Evolutionary conservation across 1,140 invertebrate species (phyloP).

Genomic region (Trichoplusia ni): DNA sequence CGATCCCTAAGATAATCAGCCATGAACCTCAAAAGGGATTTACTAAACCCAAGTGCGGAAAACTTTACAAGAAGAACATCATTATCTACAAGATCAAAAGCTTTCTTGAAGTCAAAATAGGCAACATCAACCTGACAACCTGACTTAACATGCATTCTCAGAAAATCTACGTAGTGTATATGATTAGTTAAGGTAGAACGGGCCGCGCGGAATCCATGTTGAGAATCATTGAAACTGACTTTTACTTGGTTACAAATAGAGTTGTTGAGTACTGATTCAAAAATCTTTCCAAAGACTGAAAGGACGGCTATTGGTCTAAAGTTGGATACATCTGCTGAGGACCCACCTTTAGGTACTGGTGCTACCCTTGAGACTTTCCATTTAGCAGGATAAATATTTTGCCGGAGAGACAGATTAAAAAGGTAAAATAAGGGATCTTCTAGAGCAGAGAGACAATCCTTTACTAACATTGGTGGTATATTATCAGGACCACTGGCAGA

Average conservation of each 20-base stretch:
- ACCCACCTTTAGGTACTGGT: slow-evolving; percentile 1
- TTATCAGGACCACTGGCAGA: slow-evolving; percentile 18
- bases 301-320: not conserved
- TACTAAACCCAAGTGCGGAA: too few species aligned
- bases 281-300: slow-evolving; percentile 7
- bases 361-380: slow-evolving; percentile 5
- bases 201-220: slow-evolving; percentile 10
- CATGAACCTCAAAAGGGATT: too few species aligned
- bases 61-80: too few species aligned
- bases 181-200: slow-evolving; percentile 1
- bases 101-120: too few species aligned
- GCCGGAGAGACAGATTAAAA: slow-evolving; percentile 14
- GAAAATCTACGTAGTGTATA: not conserved
- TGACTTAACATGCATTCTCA: too few species aligned
- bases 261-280: not conserved
- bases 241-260: not conserved
- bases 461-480: slow-evolving; percentile 18
- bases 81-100: too few species aligned
- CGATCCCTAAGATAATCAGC: too few species aligned
- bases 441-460: slow-evolving; percentile 13
- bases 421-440: slow-evolving; percentile 13
- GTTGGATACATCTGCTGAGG: not conserved
- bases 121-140: too few species aligned
- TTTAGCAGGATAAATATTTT: not conserved
- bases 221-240: not conserved